phyloP scores from a whole-genome alignment of 2,888 invertebrate species.

The Hyles lineata region DNA sequence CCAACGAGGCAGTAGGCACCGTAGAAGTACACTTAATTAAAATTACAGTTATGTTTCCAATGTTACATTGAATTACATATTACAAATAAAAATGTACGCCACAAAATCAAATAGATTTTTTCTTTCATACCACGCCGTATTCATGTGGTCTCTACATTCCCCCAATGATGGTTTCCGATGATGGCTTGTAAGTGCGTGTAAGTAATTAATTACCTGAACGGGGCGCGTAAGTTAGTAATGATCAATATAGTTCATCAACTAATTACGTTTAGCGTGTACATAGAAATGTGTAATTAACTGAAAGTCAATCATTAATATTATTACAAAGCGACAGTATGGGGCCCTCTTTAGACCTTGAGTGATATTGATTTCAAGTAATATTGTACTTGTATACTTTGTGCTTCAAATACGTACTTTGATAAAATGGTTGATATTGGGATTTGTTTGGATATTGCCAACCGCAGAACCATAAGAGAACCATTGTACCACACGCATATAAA shows the following conservation, averaged over 20 bases:
- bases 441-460: not conserved
- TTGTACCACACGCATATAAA: not conserved
- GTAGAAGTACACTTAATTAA: no score
- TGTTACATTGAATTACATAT: no score
- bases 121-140: not conserved
- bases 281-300: constrained; percentile 16
- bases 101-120: not conserved
- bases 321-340: constrained; percentile 5
- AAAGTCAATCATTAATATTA: constrained; percentile 23
- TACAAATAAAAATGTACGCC: no score
- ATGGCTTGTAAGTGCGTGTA: not conserved
- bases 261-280: constrained; percentile 8
- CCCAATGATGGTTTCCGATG: no score
- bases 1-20: no score
- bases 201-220: constrained; percentile 27
- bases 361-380: constrained; percentile 3
- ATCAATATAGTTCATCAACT: constrained; percentile 15
- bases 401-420: not conserved
- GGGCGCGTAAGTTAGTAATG: constrained; percentile 12
- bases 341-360: not conserved
- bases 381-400: not conserved
- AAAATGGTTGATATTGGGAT: not conserved
- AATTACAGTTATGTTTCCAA: no score
- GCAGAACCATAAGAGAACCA: no score
- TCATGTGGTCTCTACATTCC: not conserved